Evolutionary conservation across 2,888 invertebrate genomes (phyloP).

Genomic region (Branchipolynoe longqiensis): DNA sequence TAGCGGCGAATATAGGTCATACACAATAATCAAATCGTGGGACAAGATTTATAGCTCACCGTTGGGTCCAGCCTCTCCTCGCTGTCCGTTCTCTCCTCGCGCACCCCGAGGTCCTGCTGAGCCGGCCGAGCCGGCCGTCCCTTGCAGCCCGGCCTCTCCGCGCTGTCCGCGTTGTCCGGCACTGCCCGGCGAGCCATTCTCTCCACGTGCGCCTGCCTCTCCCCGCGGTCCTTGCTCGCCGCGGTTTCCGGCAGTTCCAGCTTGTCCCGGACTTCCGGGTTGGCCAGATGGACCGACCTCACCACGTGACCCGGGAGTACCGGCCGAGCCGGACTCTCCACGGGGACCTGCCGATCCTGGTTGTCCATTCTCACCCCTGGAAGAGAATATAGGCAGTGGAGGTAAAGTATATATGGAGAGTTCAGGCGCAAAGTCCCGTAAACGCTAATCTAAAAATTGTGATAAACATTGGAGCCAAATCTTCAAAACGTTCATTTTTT

Average conservation of each 20-base stretch:
- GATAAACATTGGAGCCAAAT: too few species aligned
- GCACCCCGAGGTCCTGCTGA: constrained; percentile 23
- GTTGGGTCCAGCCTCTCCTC: too few species aligned
- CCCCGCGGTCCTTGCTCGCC: constrained; percentile 70
- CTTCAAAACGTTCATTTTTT: too few species aligned
- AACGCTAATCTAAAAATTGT: too few species aligned
- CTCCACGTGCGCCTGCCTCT: constrained; percentile 40
- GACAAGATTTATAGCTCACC: too few species aligned
- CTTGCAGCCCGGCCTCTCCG: constrained; percentile 60
- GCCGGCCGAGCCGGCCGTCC: constrained; percentile 25
- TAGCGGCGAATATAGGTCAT: too few species aligned
- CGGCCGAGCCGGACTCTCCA: constrained; percentile 62
- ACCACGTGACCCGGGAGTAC: constrained; percentile 61
- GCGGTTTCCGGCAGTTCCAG: constrained; percentile 4
- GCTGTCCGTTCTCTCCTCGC: constrained; percentile 23
- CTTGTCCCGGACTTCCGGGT: constrained; percentile 57
- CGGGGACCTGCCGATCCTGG: constrained; percentile 57
- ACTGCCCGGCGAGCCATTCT: constrained; percentile 10
- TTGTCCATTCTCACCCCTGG: constrained; percentile 43
- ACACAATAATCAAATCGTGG: too few species aligned
- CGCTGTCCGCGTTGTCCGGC: neutral
- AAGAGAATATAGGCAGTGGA: neutral
- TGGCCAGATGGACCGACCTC: constrained; percentile 57
- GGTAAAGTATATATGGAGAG: too few species aligned
- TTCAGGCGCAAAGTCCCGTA: too few species aligned